Percentiles rank a stretch among this genome's conserved stretches.
phyloP scores from a whole-genome alignment of 2,888 invertebrate species.

The Arrhopalites spinosus region DNA sequence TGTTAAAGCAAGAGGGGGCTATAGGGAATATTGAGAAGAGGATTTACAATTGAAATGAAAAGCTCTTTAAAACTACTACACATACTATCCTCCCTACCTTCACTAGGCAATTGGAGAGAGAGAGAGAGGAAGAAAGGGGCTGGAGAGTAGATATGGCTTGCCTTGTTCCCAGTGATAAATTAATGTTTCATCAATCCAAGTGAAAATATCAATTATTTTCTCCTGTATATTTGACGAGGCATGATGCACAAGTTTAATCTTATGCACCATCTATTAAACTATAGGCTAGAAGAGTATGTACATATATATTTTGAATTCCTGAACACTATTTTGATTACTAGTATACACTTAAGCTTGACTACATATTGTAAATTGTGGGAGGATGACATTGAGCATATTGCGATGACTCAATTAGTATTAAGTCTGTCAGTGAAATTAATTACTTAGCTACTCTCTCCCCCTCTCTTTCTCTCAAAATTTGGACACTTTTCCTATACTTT shows the following conservation, averaged over 20 bases:
- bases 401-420: constrained; percentile 41
- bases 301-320: neutral
- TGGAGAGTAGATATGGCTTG: constrained; percentile 1
- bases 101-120: neutral
- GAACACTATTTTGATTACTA: neutral
- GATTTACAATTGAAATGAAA: constrained; percentile 25
- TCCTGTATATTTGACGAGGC: constrained; percentile 45
- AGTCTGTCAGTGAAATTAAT: constrained; percentile 39
- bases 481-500: neutral
- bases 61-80: constrained; percentile 23
- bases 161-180: constrained; percentile 44
- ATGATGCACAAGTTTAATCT: constrained; percentile 35
- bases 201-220: constrained; percentile 54
- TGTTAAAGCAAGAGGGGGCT: too few species aligned
- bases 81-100: too few species aligned
- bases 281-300: neutral
- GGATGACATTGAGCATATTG: constrained; percentile 38
- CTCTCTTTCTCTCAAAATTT: too few species aligned
- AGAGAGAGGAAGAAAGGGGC: neutral
- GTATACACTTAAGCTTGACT: constrained; percentile 9
- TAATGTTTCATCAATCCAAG: constrained; percentile 53
- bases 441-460: constrained; percentile 31
- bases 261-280: neutral
- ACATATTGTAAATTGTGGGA: constrained; percentile 24
- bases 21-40: neutral